A percentile compares a stretch with the other conserved stretches of the same genome.
Evolutionary conservation across 2,888 invertebrate species (phyloP).

Genomic region (Eretmocerus hayati): DNA sequence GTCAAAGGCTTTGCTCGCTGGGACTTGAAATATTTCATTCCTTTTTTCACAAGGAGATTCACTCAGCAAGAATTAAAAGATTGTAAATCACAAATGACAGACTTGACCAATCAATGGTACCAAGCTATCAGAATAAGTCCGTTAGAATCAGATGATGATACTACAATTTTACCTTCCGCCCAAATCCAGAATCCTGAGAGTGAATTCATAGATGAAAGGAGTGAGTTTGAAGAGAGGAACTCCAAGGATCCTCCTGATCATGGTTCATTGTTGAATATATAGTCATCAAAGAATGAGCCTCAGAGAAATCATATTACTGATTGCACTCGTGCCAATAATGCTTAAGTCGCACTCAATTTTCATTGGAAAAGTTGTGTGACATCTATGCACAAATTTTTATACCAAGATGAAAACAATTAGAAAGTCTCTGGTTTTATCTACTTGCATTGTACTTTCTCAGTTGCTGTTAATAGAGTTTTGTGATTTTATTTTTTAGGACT

Average conservation of each 20-base stretch:
- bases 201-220: conserved; percentile 28
- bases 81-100: conserved; percentile 94
- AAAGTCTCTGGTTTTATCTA: too few species aligned
- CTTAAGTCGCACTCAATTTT: too few species aligned
- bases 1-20: conserved; percentile 83
- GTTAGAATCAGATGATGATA: conserved; percentile 70
- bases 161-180: conserved; percentile 39
- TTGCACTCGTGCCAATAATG: too few species aligned
- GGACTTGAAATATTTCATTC: conserved; percentile 89
- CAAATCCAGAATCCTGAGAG: conserved; percentile 35
- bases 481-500: too few species aligned
- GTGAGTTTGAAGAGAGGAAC: conserved; percentile 22
- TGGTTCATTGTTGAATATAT: conserved; percentile 34
- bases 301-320: too few species aligned
- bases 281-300: conserved; percentile 18
- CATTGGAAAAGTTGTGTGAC: too few species aligned
- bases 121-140: conserved; percentile 89
- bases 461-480: too few species aligned
- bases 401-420: too few species aligned
- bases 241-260: conserved; percentile 27
- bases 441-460: too few species aligned
- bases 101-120: conserved; percentile 94
- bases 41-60: conserved; percentile 92
- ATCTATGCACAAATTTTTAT: too few species aligned
- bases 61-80: conserved; percentile 93